Percentiles rank a stretch among this genome's conserved stretches.
Conservation (phyloP, 2,888 invertebrate species). For the Aphodius granarius region DNA sequence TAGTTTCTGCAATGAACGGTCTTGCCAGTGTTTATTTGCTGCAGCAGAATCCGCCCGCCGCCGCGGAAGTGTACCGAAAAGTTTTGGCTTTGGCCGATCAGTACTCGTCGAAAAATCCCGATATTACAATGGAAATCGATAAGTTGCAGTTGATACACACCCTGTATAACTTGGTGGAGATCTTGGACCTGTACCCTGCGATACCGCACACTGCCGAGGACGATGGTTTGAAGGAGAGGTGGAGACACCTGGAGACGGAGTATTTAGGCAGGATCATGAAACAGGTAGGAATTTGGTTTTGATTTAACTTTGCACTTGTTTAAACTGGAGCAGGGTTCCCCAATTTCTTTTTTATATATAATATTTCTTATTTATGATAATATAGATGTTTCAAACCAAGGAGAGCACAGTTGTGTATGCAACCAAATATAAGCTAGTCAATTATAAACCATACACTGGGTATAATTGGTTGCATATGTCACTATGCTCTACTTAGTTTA, state of each 20-base stretch:
- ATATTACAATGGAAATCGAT: slow-evolving; percentile 59
- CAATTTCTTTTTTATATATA: not conserved
- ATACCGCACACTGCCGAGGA: slow-evolving; percentile 58
- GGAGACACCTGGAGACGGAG: slow-evolving; percentile 58
- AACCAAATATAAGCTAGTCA: too few relatives aligned
- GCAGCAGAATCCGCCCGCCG: slow-evolving; percentile 55
- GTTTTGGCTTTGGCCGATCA: slow-evolving; percentile 58
- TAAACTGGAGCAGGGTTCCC: too few relatives aligned
- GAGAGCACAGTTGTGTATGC: too few relatives aligned
- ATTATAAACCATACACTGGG: too few relatives aligned
- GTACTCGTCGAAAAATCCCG: slow-evolving; percentile 41
- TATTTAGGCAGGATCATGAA: slow-evolving; percentile 57
- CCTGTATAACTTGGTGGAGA: slow-evolving; percentile 64
- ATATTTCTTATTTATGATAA: not conserved
- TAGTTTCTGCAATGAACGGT: slow-evolving; percentile 70
- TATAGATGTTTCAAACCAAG: too few relatives aligned
- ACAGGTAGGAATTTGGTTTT: slow-evolving; percentile 33
- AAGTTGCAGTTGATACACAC: slow-evolving; percentile 69
- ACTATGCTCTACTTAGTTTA: not conserved
- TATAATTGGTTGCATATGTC: too few relatives aligned
- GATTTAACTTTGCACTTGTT: too few relatives aligned
- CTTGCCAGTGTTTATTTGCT: slow-evolving; percentile 67
- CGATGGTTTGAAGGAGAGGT: slow-evolving; percentile 54
- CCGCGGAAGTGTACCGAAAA: slow-evolving; percentile 63
- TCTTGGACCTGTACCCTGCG: slow-evolving; percentile 49